Conservation (phyloP, 2,888 invertebrate genomes). For the Hypomecis atomaria region DNA sequence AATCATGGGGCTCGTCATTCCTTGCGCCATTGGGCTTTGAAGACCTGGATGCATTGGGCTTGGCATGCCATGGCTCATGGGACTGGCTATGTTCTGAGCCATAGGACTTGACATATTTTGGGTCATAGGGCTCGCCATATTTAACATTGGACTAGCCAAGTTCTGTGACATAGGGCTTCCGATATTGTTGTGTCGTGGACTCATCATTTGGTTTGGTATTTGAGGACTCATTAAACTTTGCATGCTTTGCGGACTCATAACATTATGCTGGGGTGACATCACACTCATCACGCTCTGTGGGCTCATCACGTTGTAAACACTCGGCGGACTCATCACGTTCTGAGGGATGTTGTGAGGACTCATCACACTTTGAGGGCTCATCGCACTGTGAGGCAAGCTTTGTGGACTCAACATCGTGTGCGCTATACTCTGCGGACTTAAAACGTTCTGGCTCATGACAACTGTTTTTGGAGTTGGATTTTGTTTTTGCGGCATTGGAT, state of each 20-base stretch:
- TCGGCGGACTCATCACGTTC: slow-evolving; percentile 69
- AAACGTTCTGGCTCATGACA: slow-evolving; percentile 72
- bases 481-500: slow-evolving; percentile 70
- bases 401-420: slow-evolving; percentile 79
- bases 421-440: slow-evolving; percentile 73
- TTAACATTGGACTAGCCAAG: slow-evolving; percentile 71
- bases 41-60: slow-evolving; percentile 77
- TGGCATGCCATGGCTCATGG: slow-evolving; percentile 76
- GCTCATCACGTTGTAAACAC: slow-evolving; percentile 72
- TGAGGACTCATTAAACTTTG: slow-evolving; percentile 79
- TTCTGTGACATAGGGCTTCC: slow-evolving; percentile 69
- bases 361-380: slow-evolving; percentile 80
- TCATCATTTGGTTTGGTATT: slow-evolving; percentile 80
- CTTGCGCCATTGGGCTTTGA: slow-evolving; percentile 76
- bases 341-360: slow-evolving; percentile 74
- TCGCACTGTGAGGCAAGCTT: slow-evolving; percentile 75
- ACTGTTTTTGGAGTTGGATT: slow-evolving; percentile 70
- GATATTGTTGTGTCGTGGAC: slow-evolving; percentile 71
- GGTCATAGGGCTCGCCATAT: slow-evolving; percentile 66
- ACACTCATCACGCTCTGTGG: slow-evolving; percentile 69
- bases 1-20: slow-evolving; percentile 73
- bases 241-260: slow-evolving; percentile 74
- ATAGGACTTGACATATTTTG: slow-evolving; percentile 71
- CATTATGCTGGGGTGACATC: slow-evolving; percentile 59
- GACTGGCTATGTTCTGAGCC: slow-evolving; percentile 73